phyloP scores from a whole-genome alignment of 2,113 vertebrate species.

The Trichomycterus rosablanca region DNA sequence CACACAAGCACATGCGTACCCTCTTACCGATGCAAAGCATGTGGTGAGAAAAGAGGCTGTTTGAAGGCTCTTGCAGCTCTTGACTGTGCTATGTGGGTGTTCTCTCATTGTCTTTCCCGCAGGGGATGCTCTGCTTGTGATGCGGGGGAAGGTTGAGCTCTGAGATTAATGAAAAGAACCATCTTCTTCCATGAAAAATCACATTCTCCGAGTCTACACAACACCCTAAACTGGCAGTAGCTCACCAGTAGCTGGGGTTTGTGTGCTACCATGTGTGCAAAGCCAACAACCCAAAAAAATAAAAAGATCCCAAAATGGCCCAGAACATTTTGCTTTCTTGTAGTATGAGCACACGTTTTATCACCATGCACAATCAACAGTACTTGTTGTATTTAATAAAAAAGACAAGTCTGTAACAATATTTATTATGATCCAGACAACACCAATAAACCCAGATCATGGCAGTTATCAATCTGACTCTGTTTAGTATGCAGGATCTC shows the following conservation, averaged over 20 bases:
- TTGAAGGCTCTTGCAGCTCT: slow-evolving; percentile 55
- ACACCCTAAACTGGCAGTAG: slow-evolving; percentile 60
- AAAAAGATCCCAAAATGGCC: slow-evolving; percentile 47
- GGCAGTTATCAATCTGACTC: no score
- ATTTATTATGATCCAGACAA: no score
- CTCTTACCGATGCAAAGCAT: slow-evolving; percentile 41
- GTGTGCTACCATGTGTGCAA: slow-evolving; percentile 55
- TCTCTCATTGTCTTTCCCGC: slow-evolving; percentile 58
- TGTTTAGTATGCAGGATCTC: no score
- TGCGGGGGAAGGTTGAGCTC: slow-evolving; percentile 65
- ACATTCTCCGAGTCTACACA: slow-evolving; percentile 68
- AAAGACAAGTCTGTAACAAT: no score
- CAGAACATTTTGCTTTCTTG: slow-evolving; percentile 51
- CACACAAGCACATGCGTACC: slow-evolving; percentile 32
- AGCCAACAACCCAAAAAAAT: no score
- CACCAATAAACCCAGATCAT: no score
- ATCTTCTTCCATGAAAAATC: slow-evolving; percentile 68
- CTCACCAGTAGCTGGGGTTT: slow-evolving; percentile 58
- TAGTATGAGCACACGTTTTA: slow-evolving; percentile 24
- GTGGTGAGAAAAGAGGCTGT: slow-evolving; percentile 48
- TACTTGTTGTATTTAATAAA: slow-evolving; percentile 26
- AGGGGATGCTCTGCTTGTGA: slow-evolving; percentile 63
- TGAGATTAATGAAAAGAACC: slow-evolving; percentile 72
- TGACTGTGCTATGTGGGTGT: slow-evolving; percentile 63
- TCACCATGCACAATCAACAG: slow-evolving; percentile 14